Conservation (phyloP, 2,113 vertebrate genomes). For the Delphinus delphis region DNA sequence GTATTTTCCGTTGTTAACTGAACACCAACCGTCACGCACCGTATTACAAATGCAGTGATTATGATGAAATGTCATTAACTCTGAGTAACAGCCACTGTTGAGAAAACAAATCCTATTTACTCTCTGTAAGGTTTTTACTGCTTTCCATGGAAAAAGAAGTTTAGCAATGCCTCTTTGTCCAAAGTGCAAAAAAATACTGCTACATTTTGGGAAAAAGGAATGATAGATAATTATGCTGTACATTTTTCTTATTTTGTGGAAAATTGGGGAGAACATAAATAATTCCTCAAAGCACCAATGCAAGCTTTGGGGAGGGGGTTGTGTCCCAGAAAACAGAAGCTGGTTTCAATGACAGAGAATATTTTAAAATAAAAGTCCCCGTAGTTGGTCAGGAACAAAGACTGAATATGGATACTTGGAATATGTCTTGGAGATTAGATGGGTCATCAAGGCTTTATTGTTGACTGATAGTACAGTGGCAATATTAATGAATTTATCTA, state of each 20-base stretch:
- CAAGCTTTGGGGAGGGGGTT: not conserved
- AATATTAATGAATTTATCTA: not conserved
- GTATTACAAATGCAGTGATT: conserved; percentile 48
- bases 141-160: conserved; percentile 1
- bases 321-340: not conserved
- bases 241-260: conserved; percentile 14
- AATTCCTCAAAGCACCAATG: not conserved
- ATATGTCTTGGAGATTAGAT: not conserved
- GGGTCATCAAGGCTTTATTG: not conserved
- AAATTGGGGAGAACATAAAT: not conserved
- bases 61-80: conserved; percentile 46
- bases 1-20: conserved; percentile 37
- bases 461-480: not conserved
- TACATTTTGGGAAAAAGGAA: not conserved
- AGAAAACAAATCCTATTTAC: conserved; percentile 38
- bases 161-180: not conserved
- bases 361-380: not conserved
- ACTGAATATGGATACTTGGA: not conserved
- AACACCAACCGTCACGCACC: not conserved
- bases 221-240: not conserved
- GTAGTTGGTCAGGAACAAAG: conserved; percentile 1
- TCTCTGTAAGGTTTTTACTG: conserved; percentile 1
- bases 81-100: conserved; percentile 2
- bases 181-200: not conserved
- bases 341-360: not conserved